These are phyloP conservation scores for Tachycineta bicolor DNA, from an alignment of 2,113 vertebrate genomes.

Conservation along the genomic window DNA sequence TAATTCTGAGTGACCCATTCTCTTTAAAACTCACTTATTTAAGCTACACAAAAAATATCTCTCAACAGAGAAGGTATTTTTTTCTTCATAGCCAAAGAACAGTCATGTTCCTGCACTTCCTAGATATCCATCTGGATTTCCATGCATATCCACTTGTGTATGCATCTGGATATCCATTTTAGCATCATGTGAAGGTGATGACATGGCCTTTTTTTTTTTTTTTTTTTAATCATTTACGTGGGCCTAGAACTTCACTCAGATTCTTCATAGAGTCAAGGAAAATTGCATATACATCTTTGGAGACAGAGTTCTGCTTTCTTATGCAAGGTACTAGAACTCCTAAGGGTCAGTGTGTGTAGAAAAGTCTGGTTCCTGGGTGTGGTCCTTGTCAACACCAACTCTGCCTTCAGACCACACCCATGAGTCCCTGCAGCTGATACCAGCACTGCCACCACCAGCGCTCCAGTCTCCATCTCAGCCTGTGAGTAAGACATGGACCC, in stretches of 20 bases:
- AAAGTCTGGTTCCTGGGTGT: accelerated
- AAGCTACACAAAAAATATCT: background rate
- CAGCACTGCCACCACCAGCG: accelerated
- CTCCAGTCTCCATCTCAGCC: background rate
- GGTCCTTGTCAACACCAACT: background rate
- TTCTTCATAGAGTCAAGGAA: background rate
- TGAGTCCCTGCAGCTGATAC: background rate
- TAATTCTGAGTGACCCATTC: background rate
- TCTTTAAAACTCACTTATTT: background rate
- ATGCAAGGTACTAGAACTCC: background rate
- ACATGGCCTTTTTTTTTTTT: background rate
- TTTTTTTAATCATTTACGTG: background rate
- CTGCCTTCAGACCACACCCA: background rate
- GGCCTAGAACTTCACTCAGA: background rate
- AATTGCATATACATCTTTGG: background rate
- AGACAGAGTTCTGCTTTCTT: background rate
- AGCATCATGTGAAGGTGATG: background rate
- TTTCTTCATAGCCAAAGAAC: background rate
- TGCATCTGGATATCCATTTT: background rate
- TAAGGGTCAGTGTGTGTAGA: background rate
- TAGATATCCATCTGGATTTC: background rate
- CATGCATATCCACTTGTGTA: background rate
- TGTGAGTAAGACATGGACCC: background rate
- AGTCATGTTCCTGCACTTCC: background rate
- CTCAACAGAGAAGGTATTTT: background rate